A percentile compares a stretch with the other conserved stretches of the same genome.
Conservation (phyloP, 2,888 invertebrate species). For the Hypselothyrea guttata region DNA sequence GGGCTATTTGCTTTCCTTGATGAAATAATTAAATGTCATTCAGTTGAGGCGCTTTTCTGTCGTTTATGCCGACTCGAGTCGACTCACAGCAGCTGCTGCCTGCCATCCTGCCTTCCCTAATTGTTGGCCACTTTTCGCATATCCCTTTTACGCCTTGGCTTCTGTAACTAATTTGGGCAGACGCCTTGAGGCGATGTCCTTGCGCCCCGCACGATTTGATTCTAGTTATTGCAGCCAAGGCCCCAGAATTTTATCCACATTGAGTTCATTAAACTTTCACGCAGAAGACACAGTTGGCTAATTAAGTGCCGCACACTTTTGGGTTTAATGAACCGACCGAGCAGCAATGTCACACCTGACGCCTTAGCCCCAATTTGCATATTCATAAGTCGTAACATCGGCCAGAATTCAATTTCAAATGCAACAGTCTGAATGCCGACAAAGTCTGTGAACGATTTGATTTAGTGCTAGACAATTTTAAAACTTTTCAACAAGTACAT, state of each 20-base stretch:
- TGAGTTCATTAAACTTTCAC: conserved; percentile 60
- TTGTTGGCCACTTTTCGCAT: conserved; percentile 72
- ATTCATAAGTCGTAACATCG: conserved; percentile 41
- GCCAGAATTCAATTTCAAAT: not conserved
- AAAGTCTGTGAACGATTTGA: conserved; percentile 41
- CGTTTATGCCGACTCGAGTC: conserved; percentile 19
- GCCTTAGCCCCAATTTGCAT: conserved; percentile 56
- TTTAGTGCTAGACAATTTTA: conserved; percentile 33
- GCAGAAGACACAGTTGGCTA: conserved; percentile 36
- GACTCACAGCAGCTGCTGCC: conserved; percentile 27
- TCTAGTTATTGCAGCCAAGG: conserved; percentile 33
- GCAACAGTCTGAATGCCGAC: conserved; percentile 28
- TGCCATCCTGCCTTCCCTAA: conserved; percentile 33
- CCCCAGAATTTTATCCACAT: not conserved
- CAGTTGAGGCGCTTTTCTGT: conserved; percentile 61
- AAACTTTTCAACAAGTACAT: conserved; percentile 1
- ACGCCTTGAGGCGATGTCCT: conserved; percentile 49
- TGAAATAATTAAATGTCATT: conserved; percentile 78
- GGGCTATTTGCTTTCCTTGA: conserved; percentile 76
- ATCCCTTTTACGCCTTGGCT: conserved; percentile 56
- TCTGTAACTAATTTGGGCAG: conserved; percentile 68
- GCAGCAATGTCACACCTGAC: conserved; percentile 55
- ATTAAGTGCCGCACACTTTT: conserved; percentile 62
- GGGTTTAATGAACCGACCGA: conserved; percentile 59
- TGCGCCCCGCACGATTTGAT: conserved; percentile 45